A percentile compares a stretch with the other conserved stretches of the same genome.
Evolutionary conservation across 2,113 vertebrate species (phyloP).

Genomic region (Esox niger): DNA sequence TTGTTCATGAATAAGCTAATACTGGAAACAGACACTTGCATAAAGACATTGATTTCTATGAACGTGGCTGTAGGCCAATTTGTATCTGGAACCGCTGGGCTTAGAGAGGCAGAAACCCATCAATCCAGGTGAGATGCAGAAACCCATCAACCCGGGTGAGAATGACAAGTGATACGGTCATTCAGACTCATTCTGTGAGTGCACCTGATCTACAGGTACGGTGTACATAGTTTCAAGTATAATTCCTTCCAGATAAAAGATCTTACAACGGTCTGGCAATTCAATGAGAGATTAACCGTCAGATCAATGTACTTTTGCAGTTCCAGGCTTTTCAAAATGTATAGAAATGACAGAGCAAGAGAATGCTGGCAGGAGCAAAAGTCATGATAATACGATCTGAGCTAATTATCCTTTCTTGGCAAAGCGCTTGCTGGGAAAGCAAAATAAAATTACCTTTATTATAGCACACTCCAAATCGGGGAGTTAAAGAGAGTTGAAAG

Average conservation of each 20-base stretch:
- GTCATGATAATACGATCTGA: constrained; percentile 14
- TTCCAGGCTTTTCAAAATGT: neutral
- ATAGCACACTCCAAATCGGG: neutral
- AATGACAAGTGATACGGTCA: too few species aligned
- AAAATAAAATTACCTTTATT: constrained; percentile 10
- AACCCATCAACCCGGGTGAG: too few species aligned
- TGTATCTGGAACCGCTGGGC: too few species aligned
- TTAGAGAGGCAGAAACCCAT: too few species aligned
- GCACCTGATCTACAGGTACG: neutral
- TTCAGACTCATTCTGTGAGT: too few species aligned
- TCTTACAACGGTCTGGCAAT: constrained; percentile 6
- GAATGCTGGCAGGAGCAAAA: constrained; percentile 19
- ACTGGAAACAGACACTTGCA: neutral
- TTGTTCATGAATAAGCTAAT: constrained; percentile 30
- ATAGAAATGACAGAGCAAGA: neutral
- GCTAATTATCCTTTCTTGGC: constrained; percentile 30
- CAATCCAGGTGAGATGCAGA: too few species aligned
- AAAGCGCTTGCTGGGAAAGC: constrained; percentile 6
- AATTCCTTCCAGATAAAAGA: neutral
- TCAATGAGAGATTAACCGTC: neutral
- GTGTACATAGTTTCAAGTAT: neutral
- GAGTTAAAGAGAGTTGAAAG: constrained; percentile 4
- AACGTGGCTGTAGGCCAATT: too few species aligned
- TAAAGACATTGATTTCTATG: too few species aligned
- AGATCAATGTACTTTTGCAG: neutral